Base-by-base conservation (phyloP, 1,140 invertebrate species). In the Metaphire vulgaris region DNA sequence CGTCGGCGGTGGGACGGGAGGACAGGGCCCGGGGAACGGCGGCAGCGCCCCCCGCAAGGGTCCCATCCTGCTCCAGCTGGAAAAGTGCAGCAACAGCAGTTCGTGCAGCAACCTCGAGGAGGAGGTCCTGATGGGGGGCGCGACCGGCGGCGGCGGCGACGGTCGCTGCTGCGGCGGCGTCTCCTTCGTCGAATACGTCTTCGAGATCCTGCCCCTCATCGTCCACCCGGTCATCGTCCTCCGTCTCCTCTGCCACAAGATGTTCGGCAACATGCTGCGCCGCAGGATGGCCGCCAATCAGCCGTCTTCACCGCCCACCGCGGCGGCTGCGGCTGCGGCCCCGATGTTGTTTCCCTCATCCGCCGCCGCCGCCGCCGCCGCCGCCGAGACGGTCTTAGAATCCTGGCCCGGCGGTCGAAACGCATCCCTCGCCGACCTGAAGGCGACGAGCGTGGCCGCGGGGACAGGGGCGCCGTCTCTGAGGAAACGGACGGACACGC, bases 171-270 rank as follows among this genome's bases (percentile, higher is more conserved):
- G 12, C 28, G 31, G 69, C 69, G 77, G 79, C 0, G 81, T 80
- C 74, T 79, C 83, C 0, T 82, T 86, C 69, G 69, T 81, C n/a
- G 85, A 86, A 72, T 83, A 83, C 73, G 76, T 85, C 0, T 79
- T 85, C 28, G 80, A 82, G 67, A 82, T 82, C n/a, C 75, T 89
- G 66, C 89, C 89, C 0, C 84, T 88, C 74, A 82, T 89, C 21
- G 84, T 90, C 33, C 89, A 89, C 80, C 90, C 90, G 0, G 83
- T 90, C 2, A 89, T 91, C 21, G 83, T 90, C 14, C 81, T 91
- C 16, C 83, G 90, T 14, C 84, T 91, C 1, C 83, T 90, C 29
- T 86, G 89, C 69, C 90, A 91, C 81, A 86, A 89, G 69, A 83
- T 90, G 28, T 88, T 88, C 79, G 83, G 85, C 15, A 83, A 32